Conservation (phyloP, 2,888 invertebrate species). For the Thelaira solivaga region DNA sequence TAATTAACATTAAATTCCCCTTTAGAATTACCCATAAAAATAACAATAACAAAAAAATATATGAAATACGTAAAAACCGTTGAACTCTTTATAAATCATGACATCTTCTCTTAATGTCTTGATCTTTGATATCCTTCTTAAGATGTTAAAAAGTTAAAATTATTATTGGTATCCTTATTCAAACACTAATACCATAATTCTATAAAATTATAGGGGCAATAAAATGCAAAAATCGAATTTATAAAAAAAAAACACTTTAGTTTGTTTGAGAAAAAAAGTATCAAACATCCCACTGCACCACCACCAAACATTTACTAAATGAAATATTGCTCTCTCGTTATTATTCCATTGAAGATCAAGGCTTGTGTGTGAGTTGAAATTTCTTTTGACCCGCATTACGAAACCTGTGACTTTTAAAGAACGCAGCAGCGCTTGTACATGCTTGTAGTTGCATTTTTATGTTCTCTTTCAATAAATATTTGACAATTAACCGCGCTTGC, state of each 20-base stretch:
- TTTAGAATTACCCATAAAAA: constrained; percentile 10
- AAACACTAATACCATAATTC: constrained; percentile 24
- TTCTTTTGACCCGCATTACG: constrained; percentile 49
- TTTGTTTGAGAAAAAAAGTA: constrained; percentile 24
- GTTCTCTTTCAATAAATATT: constrained; percentile 9
- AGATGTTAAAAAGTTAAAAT: constrained; percentile 52
- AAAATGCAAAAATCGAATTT: constrained; percentile 43
- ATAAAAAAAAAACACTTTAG: constrained; percentile 11
- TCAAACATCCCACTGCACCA: constrained; percentile 26
- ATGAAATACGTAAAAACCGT: constrained; percentile 4
- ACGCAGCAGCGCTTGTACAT: neutral
- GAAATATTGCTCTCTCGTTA: constrained; percentile 23
- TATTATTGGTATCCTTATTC: constrained; percentile 9
- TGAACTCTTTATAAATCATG: constrained; percentile 20
- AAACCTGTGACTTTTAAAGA: constrained; percentile 50
- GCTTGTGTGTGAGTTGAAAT: constrained; percentile 44
- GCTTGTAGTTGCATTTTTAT: neutral
- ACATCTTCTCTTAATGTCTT: constrained; percentile 11
- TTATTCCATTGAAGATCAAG: constrained; percentile 43
- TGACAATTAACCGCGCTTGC: constrained; percentile 34
- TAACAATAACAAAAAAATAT: neutral
- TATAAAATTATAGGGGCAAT: constrained; percentile 55
- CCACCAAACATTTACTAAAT: constrained; percentile 25
- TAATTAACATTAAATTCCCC: neutral
- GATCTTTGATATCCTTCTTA: constrained; percentile 57